Evolutionary conservation across 1,140 invertebrate species (phyloP), one percentile per base, ranked within the genome.

Genomic region (Psilanteris sp.): DNA sequence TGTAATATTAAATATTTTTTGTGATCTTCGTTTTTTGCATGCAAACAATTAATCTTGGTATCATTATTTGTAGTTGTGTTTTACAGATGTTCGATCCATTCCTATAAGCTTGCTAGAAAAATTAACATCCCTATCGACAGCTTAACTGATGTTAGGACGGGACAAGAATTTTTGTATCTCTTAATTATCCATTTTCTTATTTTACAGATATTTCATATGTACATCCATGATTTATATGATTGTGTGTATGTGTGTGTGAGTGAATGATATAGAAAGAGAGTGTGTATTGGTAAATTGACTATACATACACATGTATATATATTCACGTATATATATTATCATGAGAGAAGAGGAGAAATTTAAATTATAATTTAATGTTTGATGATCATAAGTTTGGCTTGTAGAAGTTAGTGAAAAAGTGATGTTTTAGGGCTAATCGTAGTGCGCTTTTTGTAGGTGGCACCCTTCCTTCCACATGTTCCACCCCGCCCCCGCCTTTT

Each of bases 401-500:
- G 72, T 75, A 75, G 72, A 74, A 57, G 2, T 59, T 57, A 44
- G 46, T 7, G 6, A 48, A 9, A 1, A 31, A 31, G 41, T 74
- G 46, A 74, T 18, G 31, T 57, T 32, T 77, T 83, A 82, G 82
- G 43, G 83, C 85, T 88, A 87, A 88, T 81, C 66, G 81, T 85
- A 88, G 83, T 20, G 79, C 80, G 82, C 83, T 87, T 87, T 78
- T 88, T 85, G 83, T 88, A 89, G 86, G 87, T 88, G 85, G 86
- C 80, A 89, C 88, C 78, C 85, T 91, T 79, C 90, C 91, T 77
- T 94, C 93, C 73, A 85, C 87, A 88, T 95, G 94, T 87, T 95
- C 94, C 79, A 96, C 95, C 41, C 95, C 95, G 79, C 95, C 95
- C 79, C 95, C 95, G 74, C 93, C 94, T 61, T 96, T 96, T 89